These are phyloP conservation scores for Orycteropus afer DNA, from an alignment of 2,113 vertebrate species.

Conservation along the genomic window DNA sequence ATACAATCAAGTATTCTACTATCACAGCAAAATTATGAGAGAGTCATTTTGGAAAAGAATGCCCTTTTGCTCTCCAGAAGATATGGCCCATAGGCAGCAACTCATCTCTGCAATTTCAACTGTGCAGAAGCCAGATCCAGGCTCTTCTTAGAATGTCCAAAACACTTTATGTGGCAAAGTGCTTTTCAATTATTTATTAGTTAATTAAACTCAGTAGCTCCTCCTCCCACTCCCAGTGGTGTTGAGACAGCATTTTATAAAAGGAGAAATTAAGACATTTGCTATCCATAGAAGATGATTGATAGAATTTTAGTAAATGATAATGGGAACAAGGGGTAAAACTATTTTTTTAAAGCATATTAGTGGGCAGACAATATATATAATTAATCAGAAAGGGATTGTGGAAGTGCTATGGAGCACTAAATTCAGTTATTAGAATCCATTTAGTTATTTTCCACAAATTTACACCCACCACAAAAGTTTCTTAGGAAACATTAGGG, in stretches of 20 bases:
- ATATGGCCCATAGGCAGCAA: background rate
- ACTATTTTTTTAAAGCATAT: constrained; percentile 18
- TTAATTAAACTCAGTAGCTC: constrained; percentile 63
- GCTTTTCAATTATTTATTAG: constrained; percentile 51
- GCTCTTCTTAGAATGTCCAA: background rate
- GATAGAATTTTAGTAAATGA: constrained; percentile 42
- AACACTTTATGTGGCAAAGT: background rate
- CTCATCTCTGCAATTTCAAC: background rate
- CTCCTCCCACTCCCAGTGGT: background rate
- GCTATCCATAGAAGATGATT: background rate
- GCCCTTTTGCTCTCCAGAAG: background rate
- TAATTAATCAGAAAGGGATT: constrained; percentile 31
- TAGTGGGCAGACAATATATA: background rate
- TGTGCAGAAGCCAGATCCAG: background rate
- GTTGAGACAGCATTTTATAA: constrained; percentile 11
- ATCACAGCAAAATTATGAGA: background rate
- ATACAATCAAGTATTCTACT: constrained; percentile 53
- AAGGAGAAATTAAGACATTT: constrained; percentile 43
- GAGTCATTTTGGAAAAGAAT: background rate
- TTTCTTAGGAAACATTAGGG: background rate
- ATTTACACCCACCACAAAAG: background rate
- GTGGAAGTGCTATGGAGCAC: background rate
- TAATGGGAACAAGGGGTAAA: background rate
- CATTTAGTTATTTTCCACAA: constrained; percentile 9
- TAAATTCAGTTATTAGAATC: background rate